Evolutionary conservation across 1,140 invertebrate species (phyloP).

Genomic region (Uloborus diversus): DNA sequence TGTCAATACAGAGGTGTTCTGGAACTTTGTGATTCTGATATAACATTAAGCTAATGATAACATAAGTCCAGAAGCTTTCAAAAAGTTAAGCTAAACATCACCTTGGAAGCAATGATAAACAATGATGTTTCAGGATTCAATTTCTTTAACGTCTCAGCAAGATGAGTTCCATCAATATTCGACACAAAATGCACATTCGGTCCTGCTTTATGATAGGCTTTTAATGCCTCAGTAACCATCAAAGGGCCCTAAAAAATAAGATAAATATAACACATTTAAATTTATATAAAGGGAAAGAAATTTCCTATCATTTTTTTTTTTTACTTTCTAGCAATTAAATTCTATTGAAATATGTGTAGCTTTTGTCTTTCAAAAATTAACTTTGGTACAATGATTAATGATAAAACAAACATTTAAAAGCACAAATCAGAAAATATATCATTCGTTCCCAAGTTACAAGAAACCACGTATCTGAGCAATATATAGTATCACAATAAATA

Average conservation of each 20-base stretch:
- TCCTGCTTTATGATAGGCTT: slow-evolving; percentile 79
- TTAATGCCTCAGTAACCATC: slow-evolving; percentile 98
- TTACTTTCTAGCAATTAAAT: neutral
- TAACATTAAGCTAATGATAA: no score
- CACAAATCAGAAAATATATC: no score
- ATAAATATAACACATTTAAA: slow-evolving; percentile 38
- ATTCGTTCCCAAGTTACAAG: no score
- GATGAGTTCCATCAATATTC: slow-evolving; percentile 98
- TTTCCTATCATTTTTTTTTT: neutral
- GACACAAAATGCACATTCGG: slow-evolving; percentile 97
- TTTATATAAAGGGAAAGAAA: slow-evolving; percentile 7
- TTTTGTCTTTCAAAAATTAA: neutral
- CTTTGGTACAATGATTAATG: no score
- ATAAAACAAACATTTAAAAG: no score
- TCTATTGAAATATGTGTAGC: neutral
- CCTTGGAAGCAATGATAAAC: slow-evolving; percentile 98
- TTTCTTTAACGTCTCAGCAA: slow-evolving; percentile 92
- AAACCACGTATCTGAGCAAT: no score
- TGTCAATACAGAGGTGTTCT: no score
- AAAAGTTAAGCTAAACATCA: no score
- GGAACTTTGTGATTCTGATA: no score
- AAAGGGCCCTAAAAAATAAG: slow-evolving; percentile 88
- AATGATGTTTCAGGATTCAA: slow-evolving; percentile 92
- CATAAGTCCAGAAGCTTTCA: no score
- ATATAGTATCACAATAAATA: no score